A percentile compares a stretch with the other conserved stretches of the same genome.
Conservation (phyloP, 2,888 invertebrate species). For the Noctuana brunneofusca region DNA sequence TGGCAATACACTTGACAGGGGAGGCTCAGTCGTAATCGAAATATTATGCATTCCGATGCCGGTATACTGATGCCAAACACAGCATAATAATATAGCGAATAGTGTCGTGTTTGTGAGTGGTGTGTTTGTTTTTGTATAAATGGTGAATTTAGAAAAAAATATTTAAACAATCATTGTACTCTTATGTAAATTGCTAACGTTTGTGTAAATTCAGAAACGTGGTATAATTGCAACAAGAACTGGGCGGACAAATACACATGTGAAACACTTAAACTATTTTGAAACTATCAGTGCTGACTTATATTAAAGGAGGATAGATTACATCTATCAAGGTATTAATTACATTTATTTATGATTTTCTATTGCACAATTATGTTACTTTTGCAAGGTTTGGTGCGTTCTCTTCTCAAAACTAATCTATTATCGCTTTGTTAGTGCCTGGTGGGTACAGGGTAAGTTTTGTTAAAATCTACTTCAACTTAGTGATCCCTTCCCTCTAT, state of each 20-base stretch:
- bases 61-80: conserved; percentile 63
- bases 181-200: conserved; percentile 36
- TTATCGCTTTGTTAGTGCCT: conserved; percentile 58
- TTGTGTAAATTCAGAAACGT: conserved; percentile 7
- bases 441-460: conserved; percentile 62
- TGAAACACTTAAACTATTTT: conserved; percentile 23
- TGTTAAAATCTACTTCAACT: conserved; percentile 60
- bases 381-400: conserved; percentile 57
- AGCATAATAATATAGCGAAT: conserved; percentile 42
- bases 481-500: conserved; percentile 64
- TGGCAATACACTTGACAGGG: conserved; percentile 67
- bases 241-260: conserved; percentile 20
- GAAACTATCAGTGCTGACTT: conserved; percentile 35
- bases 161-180: conserved; percentile 45
- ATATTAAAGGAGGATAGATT: not conserved
- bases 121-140: conserved; percentile 53
- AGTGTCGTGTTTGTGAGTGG: conserved; percentile 43
- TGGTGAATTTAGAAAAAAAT: conserved; percentile 44
- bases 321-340: not conserved
- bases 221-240: conserved; percentile 18
- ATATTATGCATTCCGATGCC: conserved; percentile 70
- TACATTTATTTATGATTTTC: conserved; percentile 7
- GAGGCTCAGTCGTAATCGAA: conserved; percentile 62
- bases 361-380: conserved; percentile 4
- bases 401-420: conserved; percentile 59